Conservation (phyloP, 2,888 invertebrate species). For the Argynnis bischoffii region DNA sequence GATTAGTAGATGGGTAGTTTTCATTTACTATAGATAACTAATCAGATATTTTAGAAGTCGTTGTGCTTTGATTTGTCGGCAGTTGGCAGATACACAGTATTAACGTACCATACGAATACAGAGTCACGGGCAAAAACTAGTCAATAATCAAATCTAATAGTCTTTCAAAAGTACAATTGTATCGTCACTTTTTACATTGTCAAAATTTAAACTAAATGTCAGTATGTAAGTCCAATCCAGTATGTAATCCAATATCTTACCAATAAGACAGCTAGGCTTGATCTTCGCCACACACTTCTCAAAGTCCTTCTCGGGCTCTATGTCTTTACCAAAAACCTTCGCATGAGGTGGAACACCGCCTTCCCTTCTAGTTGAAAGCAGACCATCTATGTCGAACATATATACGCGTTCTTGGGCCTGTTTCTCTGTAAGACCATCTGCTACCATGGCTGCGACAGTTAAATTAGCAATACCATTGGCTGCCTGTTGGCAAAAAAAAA, state of each 20-base stretch:
- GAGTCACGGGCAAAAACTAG: too few species aligned
- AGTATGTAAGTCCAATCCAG: too few species aligned
- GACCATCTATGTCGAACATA: conserved; percentile 97
- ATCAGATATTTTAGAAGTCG: too few species aligned
- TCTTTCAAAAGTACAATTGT: too few species aligned
- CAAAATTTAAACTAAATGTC: too few species aligned
- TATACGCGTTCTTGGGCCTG: conserved; percentile 95
- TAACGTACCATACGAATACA: too few species aligned
- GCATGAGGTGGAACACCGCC: conserved; percentile 88
- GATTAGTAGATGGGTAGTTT: too few species aligned
- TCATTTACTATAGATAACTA: too few species aligned
- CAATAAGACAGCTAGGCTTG: conserved; percentile 94
- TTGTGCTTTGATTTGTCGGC: too few species aligned
- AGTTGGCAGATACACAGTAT: too few species aligned
- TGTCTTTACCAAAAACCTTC: conserved; percentile 88
- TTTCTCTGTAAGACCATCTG: conserved; percentile 81
- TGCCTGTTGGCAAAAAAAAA: conserved; percentile 81
- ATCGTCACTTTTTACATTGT: too few species aligned
- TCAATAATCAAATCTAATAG: too few species aligned
- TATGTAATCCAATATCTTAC: conserved; percentile 71
- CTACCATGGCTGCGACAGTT: conserved; percentile 93
- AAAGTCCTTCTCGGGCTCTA: conserved; percentile 89
- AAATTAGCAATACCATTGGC: conserved; percentile 96
- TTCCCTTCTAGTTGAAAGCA: conserved; percentile 86
- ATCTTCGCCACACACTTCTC: conserved; percentile 90